Conservation (phyloP, 2,113 vertebrate species). For the Urocolius indicus region DNA sequence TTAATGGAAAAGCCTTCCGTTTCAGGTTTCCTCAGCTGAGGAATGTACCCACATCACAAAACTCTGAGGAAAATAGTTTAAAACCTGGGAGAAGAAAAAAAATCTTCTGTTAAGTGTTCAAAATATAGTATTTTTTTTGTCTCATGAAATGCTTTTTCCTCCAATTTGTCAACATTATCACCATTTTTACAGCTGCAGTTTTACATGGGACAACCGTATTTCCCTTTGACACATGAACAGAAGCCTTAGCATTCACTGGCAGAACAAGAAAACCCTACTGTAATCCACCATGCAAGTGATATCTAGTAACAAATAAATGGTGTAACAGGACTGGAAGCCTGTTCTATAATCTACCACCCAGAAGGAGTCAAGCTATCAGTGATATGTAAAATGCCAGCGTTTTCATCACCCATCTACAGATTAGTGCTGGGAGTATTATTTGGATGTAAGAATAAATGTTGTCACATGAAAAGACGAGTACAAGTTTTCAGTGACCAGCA, state of each 20-base stretch:
- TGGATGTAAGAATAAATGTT: background rate
- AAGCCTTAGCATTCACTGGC: background rate
- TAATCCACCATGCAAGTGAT: background rate
- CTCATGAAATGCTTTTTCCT: background rate
- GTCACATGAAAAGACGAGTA: background rate
- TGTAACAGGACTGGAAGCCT: background rate
- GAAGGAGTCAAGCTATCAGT: background rate
- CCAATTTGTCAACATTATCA: background rate
- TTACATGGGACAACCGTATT: background rate
- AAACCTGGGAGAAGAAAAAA: slow-evolving; percentile 4
- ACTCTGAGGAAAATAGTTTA: background rate
- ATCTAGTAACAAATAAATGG: background rate
- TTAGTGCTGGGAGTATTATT: background rate
- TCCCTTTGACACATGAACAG: background rate
- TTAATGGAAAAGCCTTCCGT: background rate
- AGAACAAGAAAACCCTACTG: slow-evolving; percentile 1
- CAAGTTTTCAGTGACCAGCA: background rate
- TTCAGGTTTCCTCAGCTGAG: background rate
- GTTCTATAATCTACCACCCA: background rate
- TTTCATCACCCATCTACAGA: background rate
- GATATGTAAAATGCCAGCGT: background rate
- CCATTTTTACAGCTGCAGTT: background rate
- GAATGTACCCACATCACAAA: background rate
- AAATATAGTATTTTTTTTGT: background rate
- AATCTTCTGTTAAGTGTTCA: background rate